Conservation (phyloP, 2,888 invertebrate species). For the Drosophila nigricruria region DNA sequence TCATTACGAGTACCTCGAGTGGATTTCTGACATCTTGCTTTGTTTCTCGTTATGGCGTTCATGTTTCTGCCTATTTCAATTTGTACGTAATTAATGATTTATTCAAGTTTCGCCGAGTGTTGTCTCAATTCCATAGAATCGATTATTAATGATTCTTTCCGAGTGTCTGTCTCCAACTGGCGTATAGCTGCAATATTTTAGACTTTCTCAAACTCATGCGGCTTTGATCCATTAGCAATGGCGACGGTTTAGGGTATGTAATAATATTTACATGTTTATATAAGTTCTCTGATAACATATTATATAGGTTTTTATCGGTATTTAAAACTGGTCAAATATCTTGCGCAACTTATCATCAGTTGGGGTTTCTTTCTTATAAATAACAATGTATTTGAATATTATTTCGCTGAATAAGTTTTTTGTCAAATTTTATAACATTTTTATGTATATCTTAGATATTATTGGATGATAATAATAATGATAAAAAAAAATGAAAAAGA, state of each 20-base stretch:
- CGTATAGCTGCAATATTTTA: conserved; percentile 17
- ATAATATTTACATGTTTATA: neutral
- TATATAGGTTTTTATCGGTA: too few species aligned
- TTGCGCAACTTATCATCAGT: neutral
- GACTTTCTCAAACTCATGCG: neutral
- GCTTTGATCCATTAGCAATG: conserved; percentile 13
- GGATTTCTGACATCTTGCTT: conserved; percentile 79
- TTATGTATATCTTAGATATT: too few species aligned
- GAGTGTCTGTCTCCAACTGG: conserved; percentile 30
- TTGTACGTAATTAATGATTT: conserved; percentile 75
- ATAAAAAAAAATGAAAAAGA: neutral
- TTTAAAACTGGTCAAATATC: neutral
- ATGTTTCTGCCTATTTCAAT: conserved; percentile 54
- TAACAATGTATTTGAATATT: too few species aligned
- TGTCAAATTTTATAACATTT: too few species aligned
- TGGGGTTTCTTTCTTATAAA: neutral
- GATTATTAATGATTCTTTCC: conserved; percentile 66
- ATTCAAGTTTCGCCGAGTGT: conserved; percentile 62
- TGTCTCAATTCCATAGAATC: conserved; percentile 73
- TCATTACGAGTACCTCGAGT: conserved; percentile 57
- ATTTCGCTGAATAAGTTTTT: too few species aligned
- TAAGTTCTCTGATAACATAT: too few species aligned
- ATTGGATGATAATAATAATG: too few species aligned
- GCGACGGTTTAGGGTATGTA: conserved; percentile 10
- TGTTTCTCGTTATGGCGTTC: conserved; percentile 48